Evolutionary conservation across 2,797 vertebrate species (phyloP), one percentile per base, ranked within the genome.

Genomic region (Mus minutoides): DNA sequence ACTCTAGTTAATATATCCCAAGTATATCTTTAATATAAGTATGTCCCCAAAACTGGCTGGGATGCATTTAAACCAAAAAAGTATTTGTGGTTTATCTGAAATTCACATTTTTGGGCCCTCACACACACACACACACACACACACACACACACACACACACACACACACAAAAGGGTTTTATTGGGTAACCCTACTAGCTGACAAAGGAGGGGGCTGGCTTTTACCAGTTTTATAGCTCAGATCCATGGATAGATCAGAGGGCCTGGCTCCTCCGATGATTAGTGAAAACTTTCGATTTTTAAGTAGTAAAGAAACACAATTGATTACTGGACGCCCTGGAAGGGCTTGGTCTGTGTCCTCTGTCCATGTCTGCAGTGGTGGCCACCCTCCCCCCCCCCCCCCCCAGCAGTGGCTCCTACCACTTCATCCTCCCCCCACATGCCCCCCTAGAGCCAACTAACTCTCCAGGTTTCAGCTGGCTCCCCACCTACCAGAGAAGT

Each of bases 401-500:
- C 7, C 6, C 56, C 26, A 34, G 29, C 2, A 10, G 26, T 3
- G 37, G 14, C 19, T 60, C n/a, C 46, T 2, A 24, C 22, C 12
- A 16, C 71, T 52, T 69, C 29, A 46, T 76, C 77, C 4, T 73
- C 64, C 46, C 58, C 82, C 80, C 79, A 64, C 79, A 34, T n/a
- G n/a, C n/a, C n/a, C n/a, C n/a, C n/a, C n/a, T n/a, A n/a, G n/a
- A n/a, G 37, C 31, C 62, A 60, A 7, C 29, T 84, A 60, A 7
- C 29, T 84, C 87, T 90, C 49, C n/a, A 19, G 24, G 64, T 60
- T 83, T 75, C 85, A 40, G 46, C 21, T 2, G 2, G 19, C n/a
- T 76, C 88, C 24, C 24, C 6, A n/a, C 88, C 73, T 58, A 71
- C 84, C 77, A 73, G 84, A 90, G 85, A 97, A 86, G 82, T 76